phyloP scores from a whole-genome alignment of 2,113 vertebrate genomes.

The Phoxinus phoxinus region DNA sequence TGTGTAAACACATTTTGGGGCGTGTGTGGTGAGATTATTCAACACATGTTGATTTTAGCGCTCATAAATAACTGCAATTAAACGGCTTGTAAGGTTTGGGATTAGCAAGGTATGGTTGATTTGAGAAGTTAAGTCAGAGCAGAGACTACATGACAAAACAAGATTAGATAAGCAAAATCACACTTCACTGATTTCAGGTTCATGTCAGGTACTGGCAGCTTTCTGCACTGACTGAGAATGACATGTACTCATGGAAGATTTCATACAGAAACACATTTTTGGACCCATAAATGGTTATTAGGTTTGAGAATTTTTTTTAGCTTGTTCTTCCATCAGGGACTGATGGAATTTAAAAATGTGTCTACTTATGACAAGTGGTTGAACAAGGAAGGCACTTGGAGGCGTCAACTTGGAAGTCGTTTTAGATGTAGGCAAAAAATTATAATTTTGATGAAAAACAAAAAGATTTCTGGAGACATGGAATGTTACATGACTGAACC shows the following conservation, averaged over 20 bases:
- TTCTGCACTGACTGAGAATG: neutral
- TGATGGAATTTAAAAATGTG: neutral
- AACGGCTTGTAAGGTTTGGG: conserved; percentile 68
- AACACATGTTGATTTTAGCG: conserved; percentile 67
- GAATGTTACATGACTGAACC: too few relatives aligned
- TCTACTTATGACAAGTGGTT: neutral
- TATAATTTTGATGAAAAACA: neutral
- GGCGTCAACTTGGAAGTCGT: neutral
- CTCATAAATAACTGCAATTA: conserved; percentile 71
- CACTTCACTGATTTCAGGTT: conserved; percentile 10
- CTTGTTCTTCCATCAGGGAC: neutral
- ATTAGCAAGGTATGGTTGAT: conserved; percentile 69
- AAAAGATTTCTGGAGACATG: neutral
- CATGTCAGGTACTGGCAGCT: neutral
- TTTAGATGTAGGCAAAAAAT: neutral
- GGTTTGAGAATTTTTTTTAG: neutral
- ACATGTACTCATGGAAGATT: neutral
- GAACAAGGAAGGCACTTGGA: neutral
- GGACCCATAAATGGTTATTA: neutral
- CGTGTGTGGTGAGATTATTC: conserved; percentile 64
- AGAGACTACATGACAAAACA: neutral
- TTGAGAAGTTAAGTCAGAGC: conserved; percentile 51
- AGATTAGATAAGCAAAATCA: conserved; percentile 28
- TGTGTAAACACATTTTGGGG: conserved; percentile 50
- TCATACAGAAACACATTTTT: neutral